phyloP scores from a whole-genome alignment of 2,888 invertebrate species.

The Agrotis segetum region DNA sequence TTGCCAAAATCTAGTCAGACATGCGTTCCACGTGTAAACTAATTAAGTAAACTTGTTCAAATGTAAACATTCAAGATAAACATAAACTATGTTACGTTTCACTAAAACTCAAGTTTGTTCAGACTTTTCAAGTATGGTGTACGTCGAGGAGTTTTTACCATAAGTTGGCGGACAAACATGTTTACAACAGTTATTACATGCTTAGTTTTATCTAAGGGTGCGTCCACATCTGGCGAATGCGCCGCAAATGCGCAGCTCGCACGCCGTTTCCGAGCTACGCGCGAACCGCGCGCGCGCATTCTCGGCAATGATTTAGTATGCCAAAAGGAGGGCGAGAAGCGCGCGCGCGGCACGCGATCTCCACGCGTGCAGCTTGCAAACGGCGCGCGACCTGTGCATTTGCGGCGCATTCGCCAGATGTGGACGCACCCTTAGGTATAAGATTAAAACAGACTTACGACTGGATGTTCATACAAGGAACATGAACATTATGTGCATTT shows the following conservation, averaged over 20 bases:
- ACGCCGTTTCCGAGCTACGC: too few species aligned
- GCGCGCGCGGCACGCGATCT: too few species aligned
- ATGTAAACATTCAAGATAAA: slow-evolving; percentile 60
- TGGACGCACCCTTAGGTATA: too few species aligned
- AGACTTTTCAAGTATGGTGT: slow-evolving; percentile 50
- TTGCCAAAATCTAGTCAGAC: slow-evolving; percentile 9
- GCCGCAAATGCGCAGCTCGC: too few species aligned
- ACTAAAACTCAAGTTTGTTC: slow-evolving; percentile 54
- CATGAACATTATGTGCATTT: neutral
- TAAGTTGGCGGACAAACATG: slow-evolving; percentile 52
- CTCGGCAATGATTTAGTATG: too few species aligned
- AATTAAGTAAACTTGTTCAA: slow-evolving; percentile 43
- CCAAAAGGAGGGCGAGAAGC: too few species aligned
- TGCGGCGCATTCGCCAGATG: too few species aligned
- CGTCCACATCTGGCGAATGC: too few species aligned
- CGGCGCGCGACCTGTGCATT: too few species aligned
- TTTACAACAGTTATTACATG: slow-evolving; percentile 41
- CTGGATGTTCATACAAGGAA: neutral
- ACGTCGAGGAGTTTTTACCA: slow-evolving; percentile 44
- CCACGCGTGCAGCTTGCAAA: too few species aligned
- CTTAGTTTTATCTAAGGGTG: slow-evolving; percentile 45
- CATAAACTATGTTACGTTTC: slow-evolving; percentile 57
- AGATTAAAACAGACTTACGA: slow-evolving; percentile 24
- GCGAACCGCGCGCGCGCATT: too few species aligned
- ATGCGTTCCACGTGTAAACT: slow-evolving; percentile 9